Conservation (phyloP, 1,140 invertebrate genomes). For the Belonocnema kinseyi region DNA sequence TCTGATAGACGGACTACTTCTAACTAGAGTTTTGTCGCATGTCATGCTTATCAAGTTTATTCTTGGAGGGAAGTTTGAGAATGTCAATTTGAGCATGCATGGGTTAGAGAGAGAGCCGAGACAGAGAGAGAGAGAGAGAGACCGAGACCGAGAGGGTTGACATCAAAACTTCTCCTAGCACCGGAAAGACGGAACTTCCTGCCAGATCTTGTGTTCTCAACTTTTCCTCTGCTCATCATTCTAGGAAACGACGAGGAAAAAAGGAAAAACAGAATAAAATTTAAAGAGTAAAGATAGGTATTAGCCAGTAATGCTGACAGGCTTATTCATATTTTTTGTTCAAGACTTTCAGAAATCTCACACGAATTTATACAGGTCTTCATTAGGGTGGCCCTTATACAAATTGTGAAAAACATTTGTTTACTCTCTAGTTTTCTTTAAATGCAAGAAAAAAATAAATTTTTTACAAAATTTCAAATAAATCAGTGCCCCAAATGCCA, state of each 20-base stretch:
- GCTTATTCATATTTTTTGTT: conserved; percentile 18
- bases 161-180: conserved; percentile 53
- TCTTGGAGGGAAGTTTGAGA: conserved; percentile 45
- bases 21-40: conserved; percentile 47
- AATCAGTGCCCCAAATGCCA: no score
- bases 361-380: no score
- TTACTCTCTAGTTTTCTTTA: neutral
- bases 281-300: conserved; percentile 34
- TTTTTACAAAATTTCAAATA: no score
- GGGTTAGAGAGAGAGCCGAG: conserved; percentile 37
- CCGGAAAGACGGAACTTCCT: conserved; percentile 57
- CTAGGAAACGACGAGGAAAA: conserved; percentile 45
- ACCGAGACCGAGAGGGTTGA: conserved; percentile 40
- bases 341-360: conserved; percentile 22
- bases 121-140: conserved; percentile 40
- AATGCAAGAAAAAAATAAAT: no score
- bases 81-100: conserved; percentile 43
- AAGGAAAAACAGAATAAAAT: conserved; percentile 47
- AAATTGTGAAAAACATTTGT: neutral
- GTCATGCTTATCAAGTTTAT: conserved; percentile 53
- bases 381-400: no score
- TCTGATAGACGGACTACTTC: conserved; percentile 47
- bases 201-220: conserved; percentile 47
- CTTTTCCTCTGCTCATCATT: conserved; percentile 50
- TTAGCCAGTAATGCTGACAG: conserved; percentile 13